Base-by-base conservation (phyloP, 2,113 vertebrate species). In the Carollia perspicillata region DNA sequence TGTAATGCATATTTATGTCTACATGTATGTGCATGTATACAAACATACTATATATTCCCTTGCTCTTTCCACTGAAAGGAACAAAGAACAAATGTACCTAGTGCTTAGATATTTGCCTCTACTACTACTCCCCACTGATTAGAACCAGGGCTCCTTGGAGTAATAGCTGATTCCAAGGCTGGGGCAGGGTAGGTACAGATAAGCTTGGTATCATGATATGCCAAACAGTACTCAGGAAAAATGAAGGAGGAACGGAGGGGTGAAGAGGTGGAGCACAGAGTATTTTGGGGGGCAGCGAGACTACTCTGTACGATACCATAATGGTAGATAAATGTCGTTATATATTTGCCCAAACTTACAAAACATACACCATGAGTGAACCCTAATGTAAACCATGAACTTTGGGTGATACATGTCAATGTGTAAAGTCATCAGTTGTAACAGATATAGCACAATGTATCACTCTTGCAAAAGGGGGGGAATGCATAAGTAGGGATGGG, bases 191-290 rank as follows among this genome's bases (percentile, higher is more conserved):
- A 84, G 22, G 40, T 60, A 13, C 22, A 88, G 42, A 55, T 42
- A 87, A 90, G 40, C 10, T 22, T 68, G 28, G 23, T 35, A 88
- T 93, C 68, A 69, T 60, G 14, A 63, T 66, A 69, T 12, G 14
- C 17, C 71, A 84, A 86, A 97, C 88, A 77, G n/a, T n/a, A 20
- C 49, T 74, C 35, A 84, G 69, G 33, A 80, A 94, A 93, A 95
- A 90, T 13, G 8, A 72, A 88, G 26, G 22, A 37, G 20, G 8
- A 17, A 22, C 5, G 40, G 40, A 47, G 40, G 44, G 23, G 51
- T 60, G 22, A 58, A 87, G 7, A 78, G 14, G 17, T 4, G 33
- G 51, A 85, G 8, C 49, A 77, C n/a, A 90, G 26, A 49, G 20
- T 22, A 68, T n/a, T 66, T 28, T 44, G 69, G 55, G 17, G 60